Evolutionary conservation across 2,113 vertebrate species (phyloP).

Genomic region (Leucopsar rothschildi): DNA sequence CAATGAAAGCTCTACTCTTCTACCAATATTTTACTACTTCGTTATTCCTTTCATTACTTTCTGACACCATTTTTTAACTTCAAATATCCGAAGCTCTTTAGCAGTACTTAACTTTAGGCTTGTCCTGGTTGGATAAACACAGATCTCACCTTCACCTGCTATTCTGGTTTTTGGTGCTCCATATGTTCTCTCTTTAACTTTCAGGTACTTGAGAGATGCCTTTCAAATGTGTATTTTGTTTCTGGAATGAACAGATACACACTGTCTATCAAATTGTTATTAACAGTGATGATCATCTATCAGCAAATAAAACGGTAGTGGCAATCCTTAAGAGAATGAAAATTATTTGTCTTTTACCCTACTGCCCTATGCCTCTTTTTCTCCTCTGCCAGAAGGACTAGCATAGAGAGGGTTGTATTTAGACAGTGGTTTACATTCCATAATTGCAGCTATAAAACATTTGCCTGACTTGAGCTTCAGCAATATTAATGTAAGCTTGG

Average conservation of each 20-base stretch:
- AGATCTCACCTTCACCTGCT: neutral
- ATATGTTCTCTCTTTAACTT: neutral
- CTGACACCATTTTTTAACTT: neutral
- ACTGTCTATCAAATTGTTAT: fast-evolving
- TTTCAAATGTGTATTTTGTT: neutral
- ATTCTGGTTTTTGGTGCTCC: neutral
- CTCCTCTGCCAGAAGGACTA: neutral
- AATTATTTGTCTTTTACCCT: neutral
- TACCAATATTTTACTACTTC: neutral
- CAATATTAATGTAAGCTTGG: neutral
- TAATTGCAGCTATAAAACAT: neutral
- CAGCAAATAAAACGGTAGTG: neutral
- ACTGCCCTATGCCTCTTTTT: neutral
- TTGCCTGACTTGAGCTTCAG: neutral
- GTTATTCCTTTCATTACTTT: neutral
- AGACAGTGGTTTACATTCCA: neutral
- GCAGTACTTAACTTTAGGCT: neutral
- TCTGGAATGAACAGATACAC: neutral
- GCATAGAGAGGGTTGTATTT: neutral
- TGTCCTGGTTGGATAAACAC: neutral
- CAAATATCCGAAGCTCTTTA: neutral
- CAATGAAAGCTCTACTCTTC: neutral
- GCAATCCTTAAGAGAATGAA: neutral
- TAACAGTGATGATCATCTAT: neutral
- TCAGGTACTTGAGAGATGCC: neutral